phyloP scores from a whole-genome alignment of 2,113 vertebrate species.

The Copsychus sechellarum region DNA sequence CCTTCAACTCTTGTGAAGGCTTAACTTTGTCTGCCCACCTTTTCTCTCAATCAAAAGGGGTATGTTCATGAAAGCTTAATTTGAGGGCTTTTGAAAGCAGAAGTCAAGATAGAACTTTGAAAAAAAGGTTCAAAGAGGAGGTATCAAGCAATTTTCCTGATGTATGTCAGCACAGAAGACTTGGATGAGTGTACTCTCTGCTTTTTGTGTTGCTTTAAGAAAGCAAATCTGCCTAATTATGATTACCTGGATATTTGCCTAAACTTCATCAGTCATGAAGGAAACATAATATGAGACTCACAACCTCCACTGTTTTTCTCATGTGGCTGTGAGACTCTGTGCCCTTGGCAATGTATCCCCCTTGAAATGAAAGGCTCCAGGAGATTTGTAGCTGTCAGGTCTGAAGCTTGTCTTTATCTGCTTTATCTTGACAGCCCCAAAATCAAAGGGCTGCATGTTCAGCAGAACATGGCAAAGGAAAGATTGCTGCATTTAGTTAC shows the following conservation, averaged over 20 bases:
- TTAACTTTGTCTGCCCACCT: not conserved
- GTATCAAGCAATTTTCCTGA: conserved; percentile 31
- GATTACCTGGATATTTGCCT: conserved; percentile 57
- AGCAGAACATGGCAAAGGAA: not conserved
- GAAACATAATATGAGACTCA: conserved; percentile 30
- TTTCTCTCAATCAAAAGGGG: not conserved
- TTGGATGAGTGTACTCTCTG: not conserved
- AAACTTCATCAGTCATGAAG: conserved; percentile 9
- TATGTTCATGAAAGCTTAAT: not conserved
- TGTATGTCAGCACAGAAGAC: conserved; percentile 18
- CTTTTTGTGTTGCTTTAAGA: not conserved
- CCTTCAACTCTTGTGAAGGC: not conserved
- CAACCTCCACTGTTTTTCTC: conserved; percentile 31
- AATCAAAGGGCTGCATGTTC: conserved; percentile 49
- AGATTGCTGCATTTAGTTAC: not conserved
- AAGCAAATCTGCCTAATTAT: conserved; percentile 22
- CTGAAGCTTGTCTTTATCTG: conserved; percentile 46
- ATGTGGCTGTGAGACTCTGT: not conserved
- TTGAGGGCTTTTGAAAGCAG: not conserved
- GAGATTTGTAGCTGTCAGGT: conserved; percentile 54
- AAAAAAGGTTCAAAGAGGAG: conserved; percentile 54
- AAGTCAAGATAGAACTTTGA: not conserved
- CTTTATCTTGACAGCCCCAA: conserved; percentile 36
- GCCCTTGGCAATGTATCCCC: not conserved
- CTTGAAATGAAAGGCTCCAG: conserved; percentile 32